Evolutionary conservation across 2,888 invertebrate species (phyloP), one percentile per base, ranked within the genome.

Genomic region (Resseliella maxima): DNA sequence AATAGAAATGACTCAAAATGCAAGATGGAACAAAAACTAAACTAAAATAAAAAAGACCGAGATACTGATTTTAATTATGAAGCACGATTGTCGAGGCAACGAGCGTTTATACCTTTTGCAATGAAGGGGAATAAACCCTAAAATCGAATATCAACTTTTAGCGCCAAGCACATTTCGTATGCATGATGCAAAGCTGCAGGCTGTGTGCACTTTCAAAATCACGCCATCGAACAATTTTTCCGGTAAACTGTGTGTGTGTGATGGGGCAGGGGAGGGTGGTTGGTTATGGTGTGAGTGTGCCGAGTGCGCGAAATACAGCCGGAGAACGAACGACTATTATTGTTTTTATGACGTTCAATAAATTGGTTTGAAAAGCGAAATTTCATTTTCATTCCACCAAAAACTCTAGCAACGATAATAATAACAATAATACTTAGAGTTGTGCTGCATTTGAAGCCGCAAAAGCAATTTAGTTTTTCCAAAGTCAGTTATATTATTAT

Each of bases 331-430:
- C 5, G 12, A 72, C 12, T 72, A 72, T 72, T 31, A 72, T 31
- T 72, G 72, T 72, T 72, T 72, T 72, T 72, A 72, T 72, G 72
- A 72, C 72, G 72, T 72, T 72, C 72, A 72, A 72, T 72, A 72
- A 72, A 72, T 72, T 72, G 27, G 72, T 72, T 72, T 35, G 72
- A 31, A 72, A 72, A 27, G 72, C 27, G 72, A 72, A 72, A 31
- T 72, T 72, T 72, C 72, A 72, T 27, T 72, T 72, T 72, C 27
- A 31, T 72, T 31, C 72, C 15, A n/a, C n/a, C 72, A 24, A 59
- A 59, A 24, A 24, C 24, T 24, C 59, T 6, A 72, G 15, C 35
- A 72, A 72, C 15, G 15, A 72, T 72, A 72, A 72, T 31, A 72
- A 72, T 72, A 72, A 72, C 18, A 72, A 31, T 35, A 27, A 72